These are phyloP conservation scores for Oncorhynchus clarkii DNA, from an alignment of 2,113 vertebrate species.

Conservation along the genomic window DNA sequence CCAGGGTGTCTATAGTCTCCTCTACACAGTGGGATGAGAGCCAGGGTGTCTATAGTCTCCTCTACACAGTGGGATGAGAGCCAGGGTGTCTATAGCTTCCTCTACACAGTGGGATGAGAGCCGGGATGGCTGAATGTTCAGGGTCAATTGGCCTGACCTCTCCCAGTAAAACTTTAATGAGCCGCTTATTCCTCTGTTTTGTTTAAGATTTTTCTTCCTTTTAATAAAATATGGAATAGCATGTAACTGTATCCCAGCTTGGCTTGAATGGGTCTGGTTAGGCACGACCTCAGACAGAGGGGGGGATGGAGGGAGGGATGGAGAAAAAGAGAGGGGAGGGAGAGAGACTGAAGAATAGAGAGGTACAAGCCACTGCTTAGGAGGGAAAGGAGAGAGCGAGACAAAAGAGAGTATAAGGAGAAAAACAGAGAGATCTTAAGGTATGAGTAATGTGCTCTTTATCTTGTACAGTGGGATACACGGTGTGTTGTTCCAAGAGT, in stretches of 20 bases:
- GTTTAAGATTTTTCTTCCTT: conserved; percentile 2
- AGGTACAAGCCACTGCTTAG: background rate
- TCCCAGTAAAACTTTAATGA: conserved; percentile 52
- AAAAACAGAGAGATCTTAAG: background rate
- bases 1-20: too few relatives aligned
- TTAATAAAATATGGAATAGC: conserved; percentile 55
- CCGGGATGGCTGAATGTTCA: conserved; percentile 28
- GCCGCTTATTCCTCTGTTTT: conserved; percentile 31
- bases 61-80: too few relatives aligned
- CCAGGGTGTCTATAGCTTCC: too few relatives aligned
- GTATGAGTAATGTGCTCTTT: background rate
- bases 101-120: conserved; percentile 5
- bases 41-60: too few relatives aligned
- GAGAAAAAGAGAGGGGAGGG: background rate
- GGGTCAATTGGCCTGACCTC: conserved; percentile 41
- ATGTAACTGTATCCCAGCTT: conserved; percentile 47
- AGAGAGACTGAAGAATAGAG: background rate
- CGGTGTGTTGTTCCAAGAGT: background rate
- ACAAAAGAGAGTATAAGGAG: background rate
- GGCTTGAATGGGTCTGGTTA: conserved; percentile 25
- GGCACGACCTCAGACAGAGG: conserved; percentile 7
- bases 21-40: too few relatives aligned
- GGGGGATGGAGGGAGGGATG: background rate
- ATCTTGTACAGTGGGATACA: background rate
- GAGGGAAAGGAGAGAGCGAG: conserved; percentile 10